phyloP scores from a whole-genome alignment of 2,797 vertebrate genomes.

The Taenioides sp. region DNA sequence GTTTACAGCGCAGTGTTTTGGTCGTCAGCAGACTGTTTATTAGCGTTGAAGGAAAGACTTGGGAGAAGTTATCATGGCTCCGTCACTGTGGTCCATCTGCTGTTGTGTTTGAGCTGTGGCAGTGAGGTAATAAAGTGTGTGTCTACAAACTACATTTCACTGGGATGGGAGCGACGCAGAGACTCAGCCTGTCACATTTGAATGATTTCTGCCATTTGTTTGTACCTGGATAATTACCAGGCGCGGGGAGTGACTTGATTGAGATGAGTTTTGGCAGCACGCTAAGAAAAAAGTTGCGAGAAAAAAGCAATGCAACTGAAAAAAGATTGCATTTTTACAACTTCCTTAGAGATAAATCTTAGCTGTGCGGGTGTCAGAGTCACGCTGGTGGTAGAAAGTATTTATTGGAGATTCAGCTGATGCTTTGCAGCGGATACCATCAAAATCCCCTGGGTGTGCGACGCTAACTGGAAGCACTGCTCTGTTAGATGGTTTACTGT shows the following conservation, averaged over 20 bases:
- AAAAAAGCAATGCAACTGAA: neutral
- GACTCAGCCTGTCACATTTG: constrained; percentile 9
- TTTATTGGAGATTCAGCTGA: neutral
- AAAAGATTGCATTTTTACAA: neutral
- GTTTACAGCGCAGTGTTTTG: constrained; percentile 11
- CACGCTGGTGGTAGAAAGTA: neutral
- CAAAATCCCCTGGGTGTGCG: too few relatives aligned
- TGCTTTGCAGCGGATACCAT: too few relatives aligned
- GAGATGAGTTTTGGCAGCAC: neutral
- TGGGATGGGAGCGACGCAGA: neutral
- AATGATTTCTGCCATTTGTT: constrained; percentile 12
- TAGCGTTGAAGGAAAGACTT: neutral
- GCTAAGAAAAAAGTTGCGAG: neutral
- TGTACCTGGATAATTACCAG: constrained; percentile 5
- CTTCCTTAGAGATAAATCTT: neutral
- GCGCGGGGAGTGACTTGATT: constrained; percentile 7
- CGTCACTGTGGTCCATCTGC: constrained; percentile 32
- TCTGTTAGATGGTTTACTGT: too few relatives aligned
- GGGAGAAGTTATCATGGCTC: constrained; percentile 12
- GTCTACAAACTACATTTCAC: constrained; percentile 8
- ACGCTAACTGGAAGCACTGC: too few relatives aligned
- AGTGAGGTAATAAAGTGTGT: constrained; percentile 9
- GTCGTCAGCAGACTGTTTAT: constrained; percentile 9
- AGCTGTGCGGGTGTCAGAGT: neutral
- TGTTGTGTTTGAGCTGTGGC: neutral